Evolutionary conservation across 2,888 invertebrate species (phyloP), one percentile per base, ranked within the genome.

Genomic region (Fragum fragum): DNA sequence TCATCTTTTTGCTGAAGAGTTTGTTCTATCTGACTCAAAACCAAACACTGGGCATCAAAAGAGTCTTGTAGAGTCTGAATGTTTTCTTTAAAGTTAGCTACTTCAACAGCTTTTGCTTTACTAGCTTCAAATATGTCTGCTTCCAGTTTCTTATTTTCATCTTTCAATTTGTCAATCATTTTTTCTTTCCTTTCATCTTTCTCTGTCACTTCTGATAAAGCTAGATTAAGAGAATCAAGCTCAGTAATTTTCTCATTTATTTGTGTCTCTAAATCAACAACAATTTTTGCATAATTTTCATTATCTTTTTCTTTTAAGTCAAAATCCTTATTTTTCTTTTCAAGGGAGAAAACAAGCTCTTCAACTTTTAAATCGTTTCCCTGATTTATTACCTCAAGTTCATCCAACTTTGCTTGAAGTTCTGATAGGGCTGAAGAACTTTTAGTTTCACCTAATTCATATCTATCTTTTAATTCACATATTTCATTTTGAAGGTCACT

Each of bases 11-110:
- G 5, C 1, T 3, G 2, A 21, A 28, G 23, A 7, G 16, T 42
- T 23, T 42, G 36, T 36, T 66, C 42, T 6, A 82, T 68, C 72
- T 83, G 82, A 14, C 75, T 28, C 0, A 82, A n/a, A 18, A 84
- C 69, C 11, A 29, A 29, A 28, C 61, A 61, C 28, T 61, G 26
- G 16, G 61, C 61, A 61, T 70, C 76, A 76, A 9, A 79, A 79
- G 21, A 87, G 70, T 57, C 78, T 69, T 29, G 86, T 73, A 32
- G 59, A 26, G 47, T 71, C 59, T 26, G 79, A 77, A 26, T 85
- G 75, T 57, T 81, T 83, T 63, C 73, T 61, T 23, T 23, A 59
- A n/a, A 74, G 76, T 21, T 76, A 29, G 63, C 63, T 29, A 18
- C 23, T 5, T 39, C 5, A 1, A 63, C 36, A 16, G 36, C 16